Conservation (phyloP, 2,113 vertebrate genomes). For the Salminus brasiliensis region DNA sequence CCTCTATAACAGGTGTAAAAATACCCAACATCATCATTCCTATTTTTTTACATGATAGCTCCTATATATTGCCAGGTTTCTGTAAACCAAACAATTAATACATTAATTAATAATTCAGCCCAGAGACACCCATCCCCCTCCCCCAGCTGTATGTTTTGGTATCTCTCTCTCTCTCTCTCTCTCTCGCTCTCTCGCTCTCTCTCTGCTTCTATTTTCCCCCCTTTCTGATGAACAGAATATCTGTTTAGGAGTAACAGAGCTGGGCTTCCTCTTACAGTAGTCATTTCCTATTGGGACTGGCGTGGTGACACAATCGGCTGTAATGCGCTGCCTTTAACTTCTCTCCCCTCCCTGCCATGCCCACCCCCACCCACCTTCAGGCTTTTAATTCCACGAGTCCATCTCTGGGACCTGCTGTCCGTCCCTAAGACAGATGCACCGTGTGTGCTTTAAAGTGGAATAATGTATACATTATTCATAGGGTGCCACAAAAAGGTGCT, state of each 20-base stretch:
- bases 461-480: constrained; percentile 84
- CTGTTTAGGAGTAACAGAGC: constrained; percentile 16
- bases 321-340: constrained; percentile 71
- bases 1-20: no score
- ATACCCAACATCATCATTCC: no score
- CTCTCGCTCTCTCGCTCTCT: no score
- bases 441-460: constrained; percentile 70
- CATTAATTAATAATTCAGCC: neutral
- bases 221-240: constrained; percentile 9
- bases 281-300: constrained; percentile 65
- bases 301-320: constrained; percentile 62
- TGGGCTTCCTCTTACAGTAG: constrained; percentile 42
- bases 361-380: constrained; percentile 58
- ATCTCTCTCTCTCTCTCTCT: constrained; percentile 17
- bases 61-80: neutral
- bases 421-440: constrained; percentile 70
- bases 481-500: constrained; percentile 78
- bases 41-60: neutral
- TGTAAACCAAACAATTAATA: neutral
- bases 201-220: no score
- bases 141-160: no score
- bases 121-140: neutral
- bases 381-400: constrained; percentile 70
- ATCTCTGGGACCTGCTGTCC: constrained; percentile 62
- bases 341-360: no score